These are phyloP conservation scores for Mobula hypostoma DNA, from an alignment of 2,113 vertebrate species.

Conservation along the genomic window DNA sequence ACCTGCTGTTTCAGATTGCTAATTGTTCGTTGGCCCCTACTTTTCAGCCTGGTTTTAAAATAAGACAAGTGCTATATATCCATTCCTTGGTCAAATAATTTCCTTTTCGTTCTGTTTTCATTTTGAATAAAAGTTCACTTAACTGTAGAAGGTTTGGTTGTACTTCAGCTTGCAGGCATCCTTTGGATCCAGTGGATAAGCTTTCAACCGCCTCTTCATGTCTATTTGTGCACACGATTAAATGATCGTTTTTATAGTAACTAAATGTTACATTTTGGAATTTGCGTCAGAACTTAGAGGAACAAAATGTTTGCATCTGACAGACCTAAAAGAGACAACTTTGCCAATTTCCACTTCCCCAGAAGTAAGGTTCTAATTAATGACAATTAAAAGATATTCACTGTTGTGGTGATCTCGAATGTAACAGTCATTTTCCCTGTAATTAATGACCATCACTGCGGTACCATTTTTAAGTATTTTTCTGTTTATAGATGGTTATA, in stretches of 20 bases:
- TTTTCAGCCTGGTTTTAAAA: background rate
- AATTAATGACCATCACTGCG: background rate
- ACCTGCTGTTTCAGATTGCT: background rate
- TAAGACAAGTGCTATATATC: background rate
- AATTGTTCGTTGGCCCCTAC: background rate
- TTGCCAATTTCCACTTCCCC: constrained; percentile 15
- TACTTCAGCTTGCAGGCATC: background rate
- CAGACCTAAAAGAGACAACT: background rate
- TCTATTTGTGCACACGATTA: background rate
- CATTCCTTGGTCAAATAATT: constrained; percentile 17
- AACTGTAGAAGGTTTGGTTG: constrained; percentile 15
- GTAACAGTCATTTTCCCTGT: background rate
- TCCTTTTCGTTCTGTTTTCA: background rate
- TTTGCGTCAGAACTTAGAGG: background rate
- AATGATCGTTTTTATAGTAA: background rate
- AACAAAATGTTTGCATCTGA: constrained; percentile 14
- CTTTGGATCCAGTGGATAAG: background rate
- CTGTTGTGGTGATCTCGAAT: background rate
- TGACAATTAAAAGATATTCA: background rate
- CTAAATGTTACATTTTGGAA: background rate
- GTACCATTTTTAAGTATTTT: background rate
- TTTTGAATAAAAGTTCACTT: background rate
- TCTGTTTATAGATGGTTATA: background rate
- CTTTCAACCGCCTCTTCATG: background rate
- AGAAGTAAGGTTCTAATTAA: background rate